Evolutionary conservation across 1,140 invertebrate genomes (phyloP), one percentile per base, ranked within the genome.

Genomic region (Papilio machaon): DNA sequence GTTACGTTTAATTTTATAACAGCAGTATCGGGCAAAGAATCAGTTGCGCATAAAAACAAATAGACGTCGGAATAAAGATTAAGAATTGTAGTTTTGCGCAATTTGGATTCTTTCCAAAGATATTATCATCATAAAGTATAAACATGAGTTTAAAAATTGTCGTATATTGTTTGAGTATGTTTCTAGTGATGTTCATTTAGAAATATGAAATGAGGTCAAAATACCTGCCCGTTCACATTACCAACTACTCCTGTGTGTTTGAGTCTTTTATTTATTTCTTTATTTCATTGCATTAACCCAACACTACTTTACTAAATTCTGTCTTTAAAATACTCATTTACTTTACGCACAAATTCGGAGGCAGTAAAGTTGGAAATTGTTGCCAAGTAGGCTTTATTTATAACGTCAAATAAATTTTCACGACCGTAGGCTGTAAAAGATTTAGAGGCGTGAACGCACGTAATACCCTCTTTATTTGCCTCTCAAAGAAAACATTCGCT

Each of bases 351-450:
- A 67, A 67, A 67, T 67, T 67, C 64, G 30, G 30, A 67, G 23
- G 64, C 64, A 67, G 23, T 67, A 67, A 67, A 67, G 64, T 67
- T 67, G 23, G 13, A 67, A 67, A 67, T 35, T 67, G 64, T 67
- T 67, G 64, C 64, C 64, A 67, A 67, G 64, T 67, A 67, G 64
- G 64, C 64, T 67, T 67, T 67, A 67, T 67, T 67, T 67, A 67
- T 67, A 67, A 67, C 64, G 64, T 67, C 64, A 67, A 67, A 67
- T 67, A 67, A 67, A 67, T 67, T 67, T 67, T 67, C 64, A 67
- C 64, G 64, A 67, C 64, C 64, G 64, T 67, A 67, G 64, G 64
- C 64, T 67, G 64, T 67, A 67, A 67, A 67, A 67, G 64, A 67
- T 67, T 67, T 67, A 67, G 64, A 67, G 64, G 64, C 64, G 64